Percentiles rank a stretch among this genome's conserved stretches.
Evolutionary conservation across 1,140 invertebrate species (phyloP).

Genomic region (Heliconius melpomene): DNA sequence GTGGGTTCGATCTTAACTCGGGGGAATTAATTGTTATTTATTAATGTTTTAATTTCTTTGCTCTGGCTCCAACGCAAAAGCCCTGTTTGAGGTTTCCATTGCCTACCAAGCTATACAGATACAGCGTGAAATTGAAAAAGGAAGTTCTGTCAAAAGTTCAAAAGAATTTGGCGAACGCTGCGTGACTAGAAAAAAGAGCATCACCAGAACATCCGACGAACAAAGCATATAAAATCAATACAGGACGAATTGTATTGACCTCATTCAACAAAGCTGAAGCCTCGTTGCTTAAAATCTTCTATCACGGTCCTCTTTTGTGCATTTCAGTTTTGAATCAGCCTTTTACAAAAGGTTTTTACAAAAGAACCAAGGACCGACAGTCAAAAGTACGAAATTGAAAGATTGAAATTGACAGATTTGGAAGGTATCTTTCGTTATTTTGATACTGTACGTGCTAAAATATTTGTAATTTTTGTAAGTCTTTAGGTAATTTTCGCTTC

Average conservation of each 20-base stretch:
- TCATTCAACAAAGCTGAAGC: conserved; percentile 25
- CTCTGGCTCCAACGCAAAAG: no score
- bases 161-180: neutral
- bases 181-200: conserved; percentile 11
- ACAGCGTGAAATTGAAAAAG: neutral
- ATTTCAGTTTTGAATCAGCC: conserved; percentile 21
- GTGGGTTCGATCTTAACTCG: no score
- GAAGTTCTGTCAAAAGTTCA: neutral
- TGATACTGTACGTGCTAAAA: neutral
- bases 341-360: neutral
- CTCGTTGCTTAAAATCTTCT: conserved; percentile 20
- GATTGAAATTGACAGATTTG: neutral
- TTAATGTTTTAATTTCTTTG: no score
- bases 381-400: neutral
- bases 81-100: no score
- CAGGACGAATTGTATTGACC: conserved; percentile 20
- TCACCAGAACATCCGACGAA: conserved; percentile 1
- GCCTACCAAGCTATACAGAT: no score
- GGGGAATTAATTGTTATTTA: no score
- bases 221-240: conserved; percentile 27
- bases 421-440: neutral
- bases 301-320: neutral
- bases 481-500: no score
- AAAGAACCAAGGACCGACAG: neutral
- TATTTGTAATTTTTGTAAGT: neutral